These are phyloP conservation scores for Apantesis nais DNA, from an alignment of 2,888 invertebrate species.

Conservation along the genomic window DNA sequence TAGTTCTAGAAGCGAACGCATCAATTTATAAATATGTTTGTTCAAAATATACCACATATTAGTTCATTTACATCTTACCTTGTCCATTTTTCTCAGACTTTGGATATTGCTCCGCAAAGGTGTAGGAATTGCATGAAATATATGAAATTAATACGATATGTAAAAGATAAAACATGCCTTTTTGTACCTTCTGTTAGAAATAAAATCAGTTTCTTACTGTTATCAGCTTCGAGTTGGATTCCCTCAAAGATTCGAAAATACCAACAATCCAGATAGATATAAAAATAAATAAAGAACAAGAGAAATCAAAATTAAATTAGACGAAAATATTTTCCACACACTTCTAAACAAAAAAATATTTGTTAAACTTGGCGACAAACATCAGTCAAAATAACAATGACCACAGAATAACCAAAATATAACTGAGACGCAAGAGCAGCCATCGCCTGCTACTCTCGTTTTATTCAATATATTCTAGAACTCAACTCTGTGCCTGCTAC, in stretches of 20 bases:
- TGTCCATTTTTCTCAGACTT: constrained; percentile 56
- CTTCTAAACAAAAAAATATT: background rate
- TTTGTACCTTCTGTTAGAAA: constrained; percentile 10
- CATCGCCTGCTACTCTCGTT: no score
- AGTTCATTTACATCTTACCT: constrained; percentile 49
- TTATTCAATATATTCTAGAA: no score
- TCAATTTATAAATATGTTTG: constrained; percentile 18
- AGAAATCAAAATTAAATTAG: background rate
- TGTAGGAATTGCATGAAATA: constrained; percentile 45
- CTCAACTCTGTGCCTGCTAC: no score
- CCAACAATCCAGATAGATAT: background rate
- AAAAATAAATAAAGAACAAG: background rate
- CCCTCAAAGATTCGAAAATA: background rate
- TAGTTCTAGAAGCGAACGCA: constrained; percentile 73
- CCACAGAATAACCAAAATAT: background rate
- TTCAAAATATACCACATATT: constrained; percentile 23
- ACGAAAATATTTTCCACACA: background rate
- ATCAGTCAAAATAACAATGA: background rate
- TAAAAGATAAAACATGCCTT: constrained; percentile 69
- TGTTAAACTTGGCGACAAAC: background rate
- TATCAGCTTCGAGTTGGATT: background rate
- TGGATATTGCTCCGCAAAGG: constrained; percentile 52
- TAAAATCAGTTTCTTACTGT: constrained; percentile 11
- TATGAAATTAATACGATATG: constrained; percentile 54
- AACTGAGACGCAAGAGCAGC: no score